A percentile compares a stretch with the other conserved stretches of the same genome.
Evolutionary conservation across 2,888 invertebrate genomes (phyloP).

Genomic region (Pterostichus madidus): DNA sequence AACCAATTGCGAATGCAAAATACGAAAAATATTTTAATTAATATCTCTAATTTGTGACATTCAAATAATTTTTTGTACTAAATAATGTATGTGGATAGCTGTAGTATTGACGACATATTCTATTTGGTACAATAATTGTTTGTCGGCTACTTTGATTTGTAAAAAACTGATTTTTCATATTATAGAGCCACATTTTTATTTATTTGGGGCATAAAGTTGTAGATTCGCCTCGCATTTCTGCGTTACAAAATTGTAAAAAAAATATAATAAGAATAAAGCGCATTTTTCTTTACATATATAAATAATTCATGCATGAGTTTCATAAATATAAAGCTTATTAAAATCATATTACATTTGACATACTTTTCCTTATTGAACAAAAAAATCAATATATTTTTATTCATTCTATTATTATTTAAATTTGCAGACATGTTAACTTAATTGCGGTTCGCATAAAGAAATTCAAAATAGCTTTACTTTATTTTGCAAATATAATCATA

Average conservation of each 20-base stretch:
- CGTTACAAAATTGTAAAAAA: not conserved
- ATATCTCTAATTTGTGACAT: too few relatives aligned
- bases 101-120: too few relatives aligned
- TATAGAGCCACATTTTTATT: too few relatives aligned
- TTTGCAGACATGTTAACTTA: constrained; percentile 27
- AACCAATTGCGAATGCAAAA: too few relatives aligned
- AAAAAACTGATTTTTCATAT: too few relatives aligned
- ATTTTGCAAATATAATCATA: not conserved
- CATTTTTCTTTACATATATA: constrained; percentile 4
- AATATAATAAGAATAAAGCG: constrained; percentile 15
- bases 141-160: too few relatives aligned
- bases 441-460: constrained; percentile 22
- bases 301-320: constrained; percentile 16
- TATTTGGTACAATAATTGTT: too few relatives aligned
- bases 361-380: not conserved
- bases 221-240: too few relatives aligned
- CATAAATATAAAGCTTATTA: constrained; percentile 17
- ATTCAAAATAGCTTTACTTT: constrained; percentile 16
- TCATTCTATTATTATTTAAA: constrained; percentile 47
- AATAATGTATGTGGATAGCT: too few relatives aligned
- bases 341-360: constrained; percentile 30
- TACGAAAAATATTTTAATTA: too few relatives aligned
- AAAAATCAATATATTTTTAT: constrained; percentile 14
- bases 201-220: too few relatives aligned
- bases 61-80: too few relatives aligned